These are phyloP conservation scores for Lytechinus variegatus DNA, from an alignment of 35 echinoderm and acorn worm species.

Conservation along the genomic window DNA sequence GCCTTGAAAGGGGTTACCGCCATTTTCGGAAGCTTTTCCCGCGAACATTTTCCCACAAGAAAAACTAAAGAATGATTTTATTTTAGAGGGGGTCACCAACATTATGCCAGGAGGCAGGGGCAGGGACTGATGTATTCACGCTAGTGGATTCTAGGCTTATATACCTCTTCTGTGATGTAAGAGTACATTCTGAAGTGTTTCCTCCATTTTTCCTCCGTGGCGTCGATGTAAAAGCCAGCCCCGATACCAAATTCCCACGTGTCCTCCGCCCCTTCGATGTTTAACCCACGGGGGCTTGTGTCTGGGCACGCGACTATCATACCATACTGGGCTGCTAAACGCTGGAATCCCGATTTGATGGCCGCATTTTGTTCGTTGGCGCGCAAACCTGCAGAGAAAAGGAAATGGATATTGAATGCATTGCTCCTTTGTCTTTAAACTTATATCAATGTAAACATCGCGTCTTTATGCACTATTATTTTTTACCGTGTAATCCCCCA, in stretches of 20 bases:
- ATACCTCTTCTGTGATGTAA: constrained; percentile 95
- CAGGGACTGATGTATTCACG: too few species aligned
- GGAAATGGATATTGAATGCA: background rate
- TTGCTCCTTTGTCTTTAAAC: too few species aligned
- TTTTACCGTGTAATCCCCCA: too few species aligned
- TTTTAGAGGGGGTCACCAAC: too few species aligned
- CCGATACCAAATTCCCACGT: constrained; percentile 91
- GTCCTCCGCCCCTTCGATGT: constrained; percentile 96
- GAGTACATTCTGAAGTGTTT: constrained; percentile 93
- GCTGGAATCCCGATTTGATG: constrained; percentile 78
- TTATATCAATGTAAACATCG: too few species aligned
- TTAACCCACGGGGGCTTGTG: constrained; percentile 95
- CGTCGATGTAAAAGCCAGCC: constrained; percentile 95
- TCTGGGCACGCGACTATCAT: constrained; percentile 88
- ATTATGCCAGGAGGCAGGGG: too few species aligned
- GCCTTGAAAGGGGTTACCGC: too few species aligned
- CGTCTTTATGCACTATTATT: too few species aligned
- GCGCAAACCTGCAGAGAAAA: constrained; percentile 67
- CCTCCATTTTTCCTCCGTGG: constrained; percentile 98
- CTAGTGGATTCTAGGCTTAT: too few species aligned
- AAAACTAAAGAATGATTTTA: too few species aligned
- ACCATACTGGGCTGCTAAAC: constrained; percentile 74
- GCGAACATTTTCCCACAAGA: too few species aligned
- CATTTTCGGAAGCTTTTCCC: too few species aligned
- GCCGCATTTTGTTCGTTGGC: constrained; percentile 87